A percentile compares a stretch with the other conserved stretches of the same genome.
phyloP scores from a whole-genome alignment of 37 sponge, comb jelly and placozoan genomes.

The Corticium candelabrum region DNA sequence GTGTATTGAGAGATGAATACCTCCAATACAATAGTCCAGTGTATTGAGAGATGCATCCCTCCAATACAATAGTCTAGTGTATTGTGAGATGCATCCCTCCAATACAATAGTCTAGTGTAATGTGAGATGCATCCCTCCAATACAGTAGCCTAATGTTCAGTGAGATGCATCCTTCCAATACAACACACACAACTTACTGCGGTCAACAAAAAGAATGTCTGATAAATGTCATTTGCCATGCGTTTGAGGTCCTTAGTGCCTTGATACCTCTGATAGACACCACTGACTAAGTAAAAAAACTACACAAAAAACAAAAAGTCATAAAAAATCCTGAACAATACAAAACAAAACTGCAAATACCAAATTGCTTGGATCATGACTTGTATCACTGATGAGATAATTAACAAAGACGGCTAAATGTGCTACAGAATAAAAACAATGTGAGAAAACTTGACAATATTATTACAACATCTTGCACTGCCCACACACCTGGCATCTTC shows the following conservation, averaged over 20 bases:
- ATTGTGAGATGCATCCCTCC: too few relatives aligned
- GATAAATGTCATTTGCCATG: neutral
- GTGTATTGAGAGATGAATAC: too few relatives aligned
- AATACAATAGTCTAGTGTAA: too few relatives aligned
- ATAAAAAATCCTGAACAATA: neutral
- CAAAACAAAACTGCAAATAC: too few relatives aligned
- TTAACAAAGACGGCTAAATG: neutral
- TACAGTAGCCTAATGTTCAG: too few relatives aligned
- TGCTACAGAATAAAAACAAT: neutral
- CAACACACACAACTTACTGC: too few relatives aligned
- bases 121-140: too few relatives aligned
- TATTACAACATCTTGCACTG: neutral
- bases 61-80: too few relatives aligned
- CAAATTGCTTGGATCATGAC: neutral
- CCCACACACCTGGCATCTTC: neutral
- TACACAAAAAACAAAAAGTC: neutral
- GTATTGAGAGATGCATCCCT: too few relatives aligned
- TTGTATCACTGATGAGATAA: neutral
- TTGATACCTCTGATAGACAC: neutral
- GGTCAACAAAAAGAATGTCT: too few relatives aligned
- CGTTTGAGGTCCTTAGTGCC: neutral
- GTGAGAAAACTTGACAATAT: neutral
- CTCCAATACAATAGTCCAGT: too few relatives aligned
- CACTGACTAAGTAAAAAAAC: neutral
- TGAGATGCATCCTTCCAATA: too few relatives aligned